A percentile compares a stretch with the other conserved stretches of the same genome.
Conservation (phyloP, 2,797 vertebrate species). For the Crocidura indochinensis region DNA sequence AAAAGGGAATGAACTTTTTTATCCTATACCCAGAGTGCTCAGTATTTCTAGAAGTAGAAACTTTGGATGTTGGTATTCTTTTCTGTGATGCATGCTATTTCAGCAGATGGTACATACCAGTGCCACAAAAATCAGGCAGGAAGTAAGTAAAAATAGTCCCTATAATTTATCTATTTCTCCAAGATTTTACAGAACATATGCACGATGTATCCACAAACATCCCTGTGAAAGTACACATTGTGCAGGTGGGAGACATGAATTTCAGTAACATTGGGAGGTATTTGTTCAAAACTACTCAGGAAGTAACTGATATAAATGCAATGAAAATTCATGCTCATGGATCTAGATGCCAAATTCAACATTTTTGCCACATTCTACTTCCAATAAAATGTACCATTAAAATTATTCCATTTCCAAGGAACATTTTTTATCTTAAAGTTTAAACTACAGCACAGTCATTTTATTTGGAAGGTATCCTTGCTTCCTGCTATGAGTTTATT, state of each 20-base stretch:
- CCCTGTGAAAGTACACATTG: background rate
- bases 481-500: background rate
- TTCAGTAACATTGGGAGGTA: background rate
- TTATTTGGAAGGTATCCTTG: background rate
- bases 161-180: background rate
- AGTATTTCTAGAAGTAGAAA: conserved; percentile 1
- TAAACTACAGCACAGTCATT: background rate
- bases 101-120: conserved; percentile 50
- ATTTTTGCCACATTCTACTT: background rate
- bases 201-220: background rate
- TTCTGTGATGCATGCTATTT: conserved; percentile 16
- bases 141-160: background rate
- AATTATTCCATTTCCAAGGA: background rate
- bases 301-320: background rate
- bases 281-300: background rate
- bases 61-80: conserved; percentile 45
- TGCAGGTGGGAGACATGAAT: background rate
- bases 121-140: background rate
- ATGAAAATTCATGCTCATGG: background rate
- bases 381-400: background rate
- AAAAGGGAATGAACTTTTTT: conserved; percentile 13
- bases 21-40: background rate
- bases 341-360: background rate
- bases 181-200: background rate
- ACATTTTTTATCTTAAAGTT: background rate